Conservation (phyloP, 2,888 invertebrate genomes). For the Troides oblongomaculatus region DNA sequence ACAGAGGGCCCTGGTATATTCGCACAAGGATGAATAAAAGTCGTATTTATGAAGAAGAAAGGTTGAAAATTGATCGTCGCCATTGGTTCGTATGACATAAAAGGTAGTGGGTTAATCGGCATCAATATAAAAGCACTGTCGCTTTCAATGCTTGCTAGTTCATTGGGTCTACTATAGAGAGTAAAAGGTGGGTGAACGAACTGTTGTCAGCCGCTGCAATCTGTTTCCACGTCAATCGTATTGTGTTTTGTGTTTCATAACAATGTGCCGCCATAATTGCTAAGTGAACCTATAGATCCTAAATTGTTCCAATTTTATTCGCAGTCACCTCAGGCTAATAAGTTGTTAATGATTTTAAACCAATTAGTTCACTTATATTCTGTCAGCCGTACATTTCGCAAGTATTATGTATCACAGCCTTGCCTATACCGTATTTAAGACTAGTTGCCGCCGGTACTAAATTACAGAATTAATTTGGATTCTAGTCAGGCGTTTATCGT, state of each 20-base stretch:
- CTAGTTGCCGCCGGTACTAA: constrained; percentile 25
- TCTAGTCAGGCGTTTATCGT: constrained; percentile 50
- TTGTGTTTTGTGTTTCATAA: constrained; percentile 48
- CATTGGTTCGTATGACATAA: constrained; percentile 53
- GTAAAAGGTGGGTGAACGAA: constrained; percentile 75
- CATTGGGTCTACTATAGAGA: constrained; percentile 65
- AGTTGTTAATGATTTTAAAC: constrained; percentile 4
- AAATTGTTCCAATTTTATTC: constrained; percentile 1
- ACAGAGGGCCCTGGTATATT: constrained; percentile 37
- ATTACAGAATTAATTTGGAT: constrained; percentile 42
- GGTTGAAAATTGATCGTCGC: constrained; percentile 51
- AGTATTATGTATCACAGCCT: constrained; percentile 15
- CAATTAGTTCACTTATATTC: no score
- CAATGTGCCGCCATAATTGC: constrained; percentile 11
- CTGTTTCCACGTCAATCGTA: constrained; percentile 44
- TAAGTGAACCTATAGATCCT: constrained; percentile 7
- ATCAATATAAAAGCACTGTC: constrained; percentile 75
- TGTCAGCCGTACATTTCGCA: constrained; percentile 3
- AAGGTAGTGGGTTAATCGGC: constrained; percentile 70
- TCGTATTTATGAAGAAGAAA: constrained; percentile 42
- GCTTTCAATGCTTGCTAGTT: constrained; percentile 72
- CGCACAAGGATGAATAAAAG: constrained; percentile 31
- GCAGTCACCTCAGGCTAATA: not conserved
- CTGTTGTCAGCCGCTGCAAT: constrained; percentile 39
- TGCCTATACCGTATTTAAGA: constrained; percentile 8